A percentile compares a stretch with the other conserved stretches of the same genome.
These are phyloP conservation scores for Noturus placidus DNA, from an alignment of 2,113 vertebrate genomes.

Conservation along the genomic window DNA sequence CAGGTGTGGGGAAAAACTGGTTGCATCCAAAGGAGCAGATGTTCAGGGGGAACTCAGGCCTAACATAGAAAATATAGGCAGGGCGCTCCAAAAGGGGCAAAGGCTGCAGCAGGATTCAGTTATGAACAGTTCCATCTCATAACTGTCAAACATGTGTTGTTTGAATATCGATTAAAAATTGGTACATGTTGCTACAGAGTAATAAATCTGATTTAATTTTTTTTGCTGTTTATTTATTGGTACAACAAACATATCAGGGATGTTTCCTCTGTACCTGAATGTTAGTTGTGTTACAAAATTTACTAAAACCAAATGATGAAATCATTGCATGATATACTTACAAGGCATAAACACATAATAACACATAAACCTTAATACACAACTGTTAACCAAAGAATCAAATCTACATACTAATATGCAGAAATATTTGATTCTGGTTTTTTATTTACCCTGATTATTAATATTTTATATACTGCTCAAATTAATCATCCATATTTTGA, in stretches of 20 bases:
- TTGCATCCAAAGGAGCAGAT: constrained; percentile 46
- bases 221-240: background rate
- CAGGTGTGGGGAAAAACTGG: constrained; percentile 52
- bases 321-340: background rate
- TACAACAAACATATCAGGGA: background rate
- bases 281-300: background rate
- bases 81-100: background rate
- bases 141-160: constrained; percentile 11
- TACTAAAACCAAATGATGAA: background rate
- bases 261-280: background rate
- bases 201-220: constrained; percentile 8
- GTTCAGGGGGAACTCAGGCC: constrained; percentile 13
- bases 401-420: background rate
- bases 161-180: constrained; percentile 1
- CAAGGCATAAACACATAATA: background rate
- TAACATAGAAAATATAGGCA: background rate
- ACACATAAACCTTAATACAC: background rate
- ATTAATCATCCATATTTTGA: background rate
- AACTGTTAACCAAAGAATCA: no score
- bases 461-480: background rate
- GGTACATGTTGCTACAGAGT: background rate
- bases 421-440: background rate
- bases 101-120: background rate
- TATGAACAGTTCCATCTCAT: constrained; percentile 9
- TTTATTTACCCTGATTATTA: background rate